Evolutionary conservation across 2,113 vertebrate genomes (phyloP), one percentile per base, ranked within the genome.

Genomic region (Tachysurus vachellii): DNA sequence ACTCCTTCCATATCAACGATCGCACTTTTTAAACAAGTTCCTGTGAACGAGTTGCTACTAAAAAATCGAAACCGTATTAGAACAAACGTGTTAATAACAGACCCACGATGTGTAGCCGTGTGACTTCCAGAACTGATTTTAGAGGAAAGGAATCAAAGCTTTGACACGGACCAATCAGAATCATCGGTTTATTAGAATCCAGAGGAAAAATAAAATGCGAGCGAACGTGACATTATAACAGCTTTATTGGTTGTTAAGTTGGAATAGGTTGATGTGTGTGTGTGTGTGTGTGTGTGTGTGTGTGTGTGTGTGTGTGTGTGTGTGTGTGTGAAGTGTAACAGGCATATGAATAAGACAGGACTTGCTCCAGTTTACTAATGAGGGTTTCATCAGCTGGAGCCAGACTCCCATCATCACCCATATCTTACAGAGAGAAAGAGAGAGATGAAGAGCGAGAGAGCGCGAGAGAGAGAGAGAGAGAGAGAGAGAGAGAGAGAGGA

Each of bases 341-440:
- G 84, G 75, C 75, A 54, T 50, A 79, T 54, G 75, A 79, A 86
- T 86, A 75, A 86, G 84, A 80, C 84, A 80, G 75, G 73, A 47
- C 44, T 23, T 53, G 59, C 89, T 88, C 85, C 50, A 61, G 91
- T 88, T 84, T 93, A 90, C 92, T 85, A 93, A 92, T 91, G 71
- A 80, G 42, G 90, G 91, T 86, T 90, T 92, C 79, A 84, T 91
- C 84, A 86, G 73, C 57, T 85, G 44, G 16, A 85, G 84, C 57
- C 84, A 85, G 73, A 53, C 73, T 73, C 84, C 59, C 71, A 85
- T 85, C 70, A 16, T 36, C 73, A 64, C 26, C 23, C 5, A 16
- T 47, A 50, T 54, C 57, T 66, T 2, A 0, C 3, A 68, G 75
- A 5, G 17, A 79, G 42, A 92, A 91, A 93, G 53, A n/a, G 54